These are phyloP conservation scores for Acanthaster planci DNA, from an alignment of 35 echinoderm and acorn worm species.

Conservation along the genomic window DNA sequence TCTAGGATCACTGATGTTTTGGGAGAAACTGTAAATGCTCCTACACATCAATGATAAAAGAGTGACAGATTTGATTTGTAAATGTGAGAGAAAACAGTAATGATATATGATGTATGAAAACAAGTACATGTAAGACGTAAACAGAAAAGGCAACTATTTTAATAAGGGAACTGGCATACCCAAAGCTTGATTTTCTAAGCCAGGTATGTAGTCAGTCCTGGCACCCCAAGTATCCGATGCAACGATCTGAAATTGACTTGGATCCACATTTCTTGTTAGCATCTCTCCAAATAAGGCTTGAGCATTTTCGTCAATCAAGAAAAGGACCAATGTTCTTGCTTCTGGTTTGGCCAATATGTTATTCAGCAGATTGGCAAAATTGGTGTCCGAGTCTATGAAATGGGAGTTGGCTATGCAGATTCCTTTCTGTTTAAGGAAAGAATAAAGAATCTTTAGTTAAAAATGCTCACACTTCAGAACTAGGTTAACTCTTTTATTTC, in stretches of 20 bases:
- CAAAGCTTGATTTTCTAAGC: neutral
- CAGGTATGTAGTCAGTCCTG: neutral
- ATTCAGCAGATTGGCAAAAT: neutral
- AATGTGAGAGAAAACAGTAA: no score
- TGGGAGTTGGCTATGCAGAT: neutral
- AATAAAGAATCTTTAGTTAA: no score
- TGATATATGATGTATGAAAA: no score
- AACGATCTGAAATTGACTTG: neutral
- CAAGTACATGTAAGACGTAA: no score
- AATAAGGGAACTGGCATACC: neutral
- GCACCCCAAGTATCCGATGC: constrained; percentile 2
- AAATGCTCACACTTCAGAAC: no score
- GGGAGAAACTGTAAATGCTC: neutral
- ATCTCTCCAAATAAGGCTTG: constrained; percentile 3
- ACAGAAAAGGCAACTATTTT: neutral
- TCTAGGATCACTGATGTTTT: neutral
- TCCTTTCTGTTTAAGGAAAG: neutral
- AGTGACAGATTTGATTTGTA: no score
- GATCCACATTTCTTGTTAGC: neutral
- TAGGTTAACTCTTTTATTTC: no score
- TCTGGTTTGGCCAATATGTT: neutral
- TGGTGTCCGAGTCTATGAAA: neutral
- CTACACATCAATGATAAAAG: neutral
- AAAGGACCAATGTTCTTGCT: neutral
- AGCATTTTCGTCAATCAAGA: neutral